Evolutionary conservation across 2,113 vertebrate species (phyloP).

Genomic region (Hemicordylus capensis): DNA sequence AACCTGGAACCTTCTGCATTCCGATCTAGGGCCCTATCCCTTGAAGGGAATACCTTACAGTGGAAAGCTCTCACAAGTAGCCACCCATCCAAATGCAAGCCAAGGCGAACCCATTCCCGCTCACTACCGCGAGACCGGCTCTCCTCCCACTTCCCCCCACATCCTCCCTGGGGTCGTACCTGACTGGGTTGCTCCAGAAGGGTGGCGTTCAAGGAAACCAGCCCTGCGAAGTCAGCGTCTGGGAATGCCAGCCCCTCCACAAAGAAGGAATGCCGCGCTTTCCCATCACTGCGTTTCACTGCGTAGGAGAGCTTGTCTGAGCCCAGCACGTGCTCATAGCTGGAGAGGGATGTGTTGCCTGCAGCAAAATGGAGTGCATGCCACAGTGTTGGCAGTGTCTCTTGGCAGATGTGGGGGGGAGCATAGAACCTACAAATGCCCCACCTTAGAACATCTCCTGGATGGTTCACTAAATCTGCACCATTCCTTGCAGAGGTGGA

Average conservation of each 20-base stretch:
- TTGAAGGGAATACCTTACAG: no score
- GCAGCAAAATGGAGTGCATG: background rate
- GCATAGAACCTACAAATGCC: background rate
- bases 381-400: background rate
- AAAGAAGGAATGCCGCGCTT: conserved; percentile 74
- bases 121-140: no score
- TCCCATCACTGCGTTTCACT: conserved; percentile 70
- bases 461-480: background rate
- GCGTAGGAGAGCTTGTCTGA: conserved; percentile 64
- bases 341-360: conserved; percentile 39
- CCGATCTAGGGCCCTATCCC: no score
- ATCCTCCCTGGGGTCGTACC: conserved; percentile 57
- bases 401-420: background rate
- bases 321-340: conserved; percentile 77
- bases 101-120: no score
- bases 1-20: no score
- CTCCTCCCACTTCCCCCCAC: no score
- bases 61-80: no score
- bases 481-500: conserved; percentile 25
- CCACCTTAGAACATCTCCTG: background rate
- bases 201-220: conserved; percentile 82
- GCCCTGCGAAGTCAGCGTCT: conserved; percentile 80
- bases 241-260: conserved; percentile 89
- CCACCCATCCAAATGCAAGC: no score
- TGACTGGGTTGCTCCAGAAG: conserved; percentile 73